These are phyloP conservation scores for Ptilodon capucinus DNA, from an alignment of 2,888 invertebrate genomes.

Conservation along the genomic window DNA sequence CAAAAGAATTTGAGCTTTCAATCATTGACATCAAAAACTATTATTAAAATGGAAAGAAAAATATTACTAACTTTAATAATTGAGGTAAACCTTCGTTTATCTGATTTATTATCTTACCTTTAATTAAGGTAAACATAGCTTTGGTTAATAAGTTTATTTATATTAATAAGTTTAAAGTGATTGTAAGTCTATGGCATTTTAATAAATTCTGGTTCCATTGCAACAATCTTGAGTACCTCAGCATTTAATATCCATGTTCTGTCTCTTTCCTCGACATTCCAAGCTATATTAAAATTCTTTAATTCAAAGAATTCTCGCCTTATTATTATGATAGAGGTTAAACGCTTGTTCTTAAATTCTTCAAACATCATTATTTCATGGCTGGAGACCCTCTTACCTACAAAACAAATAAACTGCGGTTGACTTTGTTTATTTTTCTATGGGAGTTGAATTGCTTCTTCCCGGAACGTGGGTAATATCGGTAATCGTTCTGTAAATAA, in stretches of 20 bases:
- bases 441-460: constrained; percentile 71
- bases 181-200: constrained; percentile 38
- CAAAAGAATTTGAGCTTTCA: constrained; percentile 38
- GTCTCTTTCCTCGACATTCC: constrained; percentile 14
- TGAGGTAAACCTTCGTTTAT: background rate
- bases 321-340: constrained; percentile 39
- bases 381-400: constrained; percentile 58
- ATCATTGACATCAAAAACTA: constrained; percentile 49
- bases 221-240: constrained; percentile 15
- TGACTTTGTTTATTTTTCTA: constrained; percentile 75
- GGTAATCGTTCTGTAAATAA: constrained; percentile 70
- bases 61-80: constrained; percentile 34
- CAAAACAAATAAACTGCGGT: constrained; percentile 71
- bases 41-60: constrained; percentile 41
- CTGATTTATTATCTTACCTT: background rate
- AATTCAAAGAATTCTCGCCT: constrained; percentile 37
- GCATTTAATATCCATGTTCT: constrained; percentile 8
- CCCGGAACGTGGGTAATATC: constrained; percentile 65
- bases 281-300: constrained; percentile 39
- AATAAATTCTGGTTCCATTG: constrained; percentile 32
- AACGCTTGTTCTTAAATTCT: constrained; percentile 57
- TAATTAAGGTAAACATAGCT: background rate
- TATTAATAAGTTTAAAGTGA: constrained; percentile 32
- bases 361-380: constrained; percentile 68
- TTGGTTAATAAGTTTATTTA: background rate